Conservation (phyloP, 1,140 invertebrate species). For the Diachasma alloeum region DNA sequence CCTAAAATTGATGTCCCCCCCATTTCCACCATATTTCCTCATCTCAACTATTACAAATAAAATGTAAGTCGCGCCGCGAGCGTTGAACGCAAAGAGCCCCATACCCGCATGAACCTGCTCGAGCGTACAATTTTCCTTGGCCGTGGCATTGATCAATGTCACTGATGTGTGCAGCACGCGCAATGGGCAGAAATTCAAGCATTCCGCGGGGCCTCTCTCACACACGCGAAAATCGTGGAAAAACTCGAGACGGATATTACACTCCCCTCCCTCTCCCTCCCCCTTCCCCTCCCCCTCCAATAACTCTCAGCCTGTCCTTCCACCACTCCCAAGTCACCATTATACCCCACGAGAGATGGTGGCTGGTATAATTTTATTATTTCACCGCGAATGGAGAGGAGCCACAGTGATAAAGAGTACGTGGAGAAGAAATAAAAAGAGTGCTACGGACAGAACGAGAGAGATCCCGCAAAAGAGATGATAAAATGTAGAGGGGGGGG, state of each 20-base stretch:
- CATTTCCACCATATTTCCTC: not conserved
- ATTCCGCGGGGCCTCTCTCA: constrained; percentile 24
- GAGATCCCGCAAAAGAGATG: not conserved
- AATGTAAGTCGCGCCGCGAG: too few relatives aligned
- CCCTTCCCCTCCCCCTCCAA: not conserved
- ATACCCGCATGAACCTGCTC: constrained; percentile 16
- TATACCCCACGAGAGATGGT: constrained; percentile 26
- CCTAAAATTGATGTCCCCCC: too few relatives aligned
- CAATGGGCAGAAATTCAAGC: constrained; percentile 59
- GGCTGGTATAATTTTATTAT: constrained; percentile 53
- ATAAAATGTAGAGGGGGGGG: not conserved
- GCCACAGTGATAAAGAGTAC: constrained; percentile 26
- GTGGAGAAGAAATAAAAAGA: constrained; percentile 15
- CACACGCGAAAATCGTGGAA: constrained; percentile 33
- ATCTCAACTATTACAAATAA: not conserved
- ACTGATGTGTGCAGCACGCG: constrained; percentile 25
- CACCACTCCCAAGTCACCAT: not conserved
- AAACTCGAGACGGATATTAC: not conserved
- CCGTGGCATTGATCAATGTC: constrained; percentile 62
- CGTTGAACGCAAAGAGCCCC: too few relatives aligned
- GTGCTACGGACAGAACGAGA: constrained; percentile 17
- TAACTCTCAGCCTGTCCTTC: not conserved
- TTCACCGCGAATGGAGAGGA: constrained; percentile 39
- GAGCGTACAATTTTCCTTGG: constrained; percentile 50
- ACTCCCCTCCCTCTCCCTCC: not conserved